phyloP scores from a whole-genome alignment of 30 jellyfish, hydroid and myxozoan species.

The Cassiopea andromeda region DNA sequence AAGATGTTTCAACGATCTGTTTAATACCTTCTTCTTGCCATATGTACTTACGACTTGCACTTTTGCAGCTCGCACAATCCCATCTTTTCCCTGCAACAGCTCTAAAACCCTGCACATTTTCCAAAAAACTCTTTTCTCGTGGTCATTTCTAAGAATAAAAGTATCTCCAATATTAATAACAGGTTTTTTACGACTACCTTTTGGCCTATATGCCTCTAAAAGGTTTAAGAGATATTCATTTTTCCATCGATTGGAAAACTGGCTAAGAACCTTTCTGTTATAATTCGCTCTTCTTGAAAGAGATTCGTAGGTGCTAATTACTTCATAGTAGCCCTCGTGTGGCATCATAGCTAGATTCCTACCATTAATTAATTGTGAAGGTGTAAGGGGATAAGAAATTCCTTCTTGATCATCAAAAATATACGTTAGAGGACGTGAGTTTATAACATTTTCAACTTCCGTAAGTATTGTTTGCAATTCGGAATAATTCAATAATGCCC shows the following conservation, averaged over 20 bases:
- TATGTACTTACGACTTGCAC: too few relatives aligned
- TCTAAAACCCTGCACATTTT: too few relatives aligned
- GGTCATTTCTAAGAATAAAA: conserved; percentile 18
- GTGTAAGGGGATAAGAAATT: conserved; percentile 36
- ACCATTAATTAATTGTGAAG: conserved; percentile 33
- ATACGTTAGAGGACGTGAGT: conserved; percentile 41
- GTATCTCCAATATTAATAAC: conserved; percentile 9
- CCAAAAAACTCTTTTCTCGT: conserved; percentile 34
- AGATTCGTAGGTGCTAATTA: conserved; percentile 46
- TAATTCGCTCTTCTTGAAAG: conserved; percentile 33
- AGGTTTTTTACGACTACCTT: conserved; percentile 5
- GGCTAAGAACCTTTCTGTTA: conserved; percentile 1
- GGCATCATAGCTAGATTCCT: neutral
- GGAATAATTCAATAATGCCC: conserved; percentile 11
- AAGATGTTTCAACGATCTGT: too few relatives aligned
- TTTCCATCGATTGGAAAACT: conserved; percentile 51
- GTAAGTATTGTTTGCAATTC: conserved; percentile 41
- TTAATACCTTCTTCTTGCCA: too few relatives aligned
- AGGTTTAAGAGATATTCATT: conserved; percentile 44
- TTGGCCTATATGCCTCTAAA: conserved; percentile 9
- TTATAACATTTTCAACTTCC: conserved; percentile 47
- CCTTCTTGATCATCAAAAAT: conserved; percentile 29
- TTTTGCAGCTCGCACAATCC: too few relatives aligned
- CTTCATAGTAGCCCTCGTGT: conserved; percentile 12
- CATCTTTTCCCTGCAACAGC: too few relatives aligned